These are phyloP conservation scores for Arenicola marina DNA, from an alignment of 2,888 invertebrate species.

Conservation along the genomic window DNA sequence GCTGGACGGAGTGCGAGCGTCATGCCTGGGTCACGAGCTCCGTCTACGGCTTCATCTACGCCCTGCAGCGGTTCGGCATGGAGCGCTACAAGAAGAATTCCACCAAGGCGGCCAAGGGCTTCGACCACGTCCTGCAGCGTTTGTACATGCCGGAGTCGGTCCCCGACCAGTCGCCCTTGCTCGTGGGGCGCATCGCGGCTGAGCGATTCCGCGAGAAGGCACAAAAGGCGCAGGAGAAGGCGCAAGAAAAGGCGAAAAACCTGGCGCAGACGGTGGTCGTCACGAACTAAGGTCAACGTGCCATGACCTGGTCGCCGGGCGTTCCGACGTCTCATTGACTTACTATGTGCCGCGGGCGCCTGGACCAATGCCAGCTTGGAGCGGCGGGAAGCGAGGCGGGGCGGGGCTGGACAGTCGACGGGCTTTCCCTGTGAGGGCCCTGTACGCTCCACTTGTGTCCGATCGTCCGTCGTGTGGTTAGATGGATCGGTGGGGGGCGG, in stretches of 20 bases:
- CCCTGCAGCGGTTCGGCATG: constrained; percentile 86
- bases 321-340: no score
- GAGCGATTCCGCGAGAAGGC: neutral
- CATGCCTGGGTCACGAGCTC: constrained; percentile 89
- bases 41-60: constrained; percentile 82
- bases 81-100: constrained; percentile 89
- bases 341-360: no score
- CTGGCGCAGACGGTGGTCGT: no score
- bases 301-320: no score
- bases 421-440: no score
- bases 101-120: constrained; percentile 79
- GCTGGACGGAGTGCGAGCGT: constrained; percentile 78
- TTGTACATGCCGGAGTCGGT: constrained; percentile 15
- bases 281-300: no score
- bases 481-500: no score
- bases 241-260: neutral
- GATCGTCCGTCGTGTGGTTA: no score
- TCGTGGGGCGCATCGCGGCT: neutral
- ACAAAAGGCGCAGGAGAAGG: neutral
- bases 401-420: no score
- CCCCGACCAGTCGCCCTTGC: constrained; percentile 4
- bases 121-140: constrained; percentile 72
- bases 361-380: no score
- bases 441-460: no score
- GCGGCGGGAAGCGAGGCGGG: no score